A percentile compares a stretch with the other conserved stretches of the same genome.
Evolutionary conservation across 1,140 invertebrate genomes (phyloP).

Genomic region (Brachionus plicatilis): DNA sequence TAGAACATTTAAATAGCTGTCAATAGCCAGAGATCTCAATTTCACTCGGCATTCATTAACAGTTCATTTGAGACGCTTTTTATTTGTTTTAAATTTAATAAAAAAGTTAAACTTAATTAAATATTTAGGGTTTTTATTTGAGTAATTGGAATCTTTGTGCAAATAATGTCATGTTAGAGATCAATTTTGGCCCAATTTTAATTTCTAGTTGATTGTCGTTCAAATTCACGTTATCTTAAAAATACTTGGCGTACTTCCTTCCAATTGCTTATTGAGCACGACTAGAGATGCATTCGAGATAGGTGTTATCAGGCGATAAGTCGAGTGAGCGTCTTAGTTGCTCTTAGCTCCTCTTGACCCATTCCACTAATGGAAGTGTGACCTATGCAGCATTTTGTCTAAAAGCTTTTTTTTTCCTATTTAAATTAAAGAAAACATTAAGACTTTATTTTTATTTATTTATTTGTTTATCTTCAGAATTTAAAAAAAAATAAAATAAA

Average conservation of each 20-base stretch:
- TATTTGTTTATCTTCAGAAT: too few relatives aligned
- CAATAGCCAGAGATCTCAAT: neutral
- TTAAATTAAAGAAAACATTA: neutral
- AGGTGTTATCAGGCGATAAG: neutral
- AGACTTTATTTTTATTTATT: too few relatives aligned
- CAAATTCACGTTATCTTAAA: neutral
- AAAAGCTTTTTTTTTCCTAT: neutral
- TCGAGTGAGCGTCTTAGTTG: neutral
- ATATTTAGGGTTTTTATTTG: neutral
- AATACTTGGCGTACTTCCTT: neutral
- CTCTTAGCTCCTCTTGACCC: neutral
- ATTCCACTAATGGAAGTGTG: neutral
- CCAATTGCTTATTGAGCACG: neutral
- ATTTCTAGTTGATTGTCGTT: neutral
- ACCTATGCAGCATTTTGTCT: neutral
- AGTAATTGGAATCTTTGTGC: neutral
- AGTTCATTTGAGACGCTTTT: slow-evolving; percentile 2
- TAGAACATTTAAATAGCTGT: neutral
- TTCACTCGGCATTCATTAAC: neutral
- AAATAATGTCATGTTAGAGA: slow-evolving; percentile 18
- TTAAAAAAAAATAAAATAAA: too few relatives aligned
- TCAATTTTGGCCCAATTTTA: neutral
- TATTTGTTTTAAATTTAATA: neutral
- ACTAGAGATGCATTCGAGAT: neutral
- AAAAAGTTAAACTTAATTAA: slow-evolving; percentile 14